A percentile compares a stretch with the other conserved stretches of the same genome.
These are phyloP conservation scores for Oplegnathus fasciatus DNA, from an alignment of 2,113 vertebrate species.

Conservation along the genomic window DNA sequence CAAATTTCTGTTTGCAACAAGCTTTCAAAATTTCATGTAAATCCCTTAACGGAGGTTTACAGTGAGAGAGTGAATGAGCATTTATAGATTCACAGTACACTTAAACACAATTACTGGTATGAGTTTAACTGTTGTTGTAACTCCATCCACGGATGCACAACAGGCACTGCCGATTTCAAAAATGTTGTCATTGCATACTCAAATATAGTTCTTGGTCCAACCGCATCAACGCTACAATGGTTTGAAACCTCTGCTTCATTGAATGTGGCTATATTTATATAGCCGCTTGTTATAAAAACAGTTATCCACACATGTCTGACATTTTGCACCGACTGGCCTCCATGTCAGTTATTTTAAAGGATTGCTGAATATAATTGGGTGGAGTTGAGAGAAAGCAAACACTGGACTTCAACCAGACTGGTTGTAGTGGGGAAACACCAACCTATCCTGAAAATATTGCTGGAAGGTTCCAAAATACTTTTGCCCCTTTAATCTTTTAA, in stretches of 20 bases:
- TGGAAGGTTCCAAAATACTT: neutral
- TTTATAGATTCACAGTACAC: neutral
- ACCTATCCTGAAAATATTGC: neutral
- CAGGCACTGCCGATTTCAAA: neutral
- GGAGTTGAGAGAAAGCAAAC: slow-evolving; percentile 11
- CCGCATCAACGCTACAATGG: neutral
- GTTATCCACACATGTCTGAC: slow-evolving; percentile 15
- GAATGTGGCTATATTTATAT: slow-evolving; percentile 37
- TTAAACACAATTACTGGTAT: neutral
- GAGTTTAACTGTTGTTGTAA: neutral
- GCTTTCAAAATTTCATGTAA: neutral
- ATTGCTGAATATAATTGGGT: neutral
- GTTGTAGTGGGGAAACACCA: neutral
- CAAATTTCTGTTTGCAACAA: neutral
- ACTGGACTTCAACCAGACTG: neutral
- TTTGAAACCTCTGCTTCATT: slow-evolving; percentile 1
- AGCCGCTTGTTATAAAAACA: slow-evolving; percentile 8
- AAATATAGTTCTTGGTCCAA: slow-evolving; percentile 2
- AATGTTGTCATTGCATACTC: slow-evolving; percentile 20
- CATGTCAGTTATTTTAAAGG: slow-evolving; percentile 17
- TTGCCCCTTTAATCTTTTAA: neutral
- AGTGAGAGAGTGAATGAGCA: neutral
- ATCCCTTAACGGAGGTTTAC: neutral
- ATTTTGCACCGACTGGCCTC: slow-evolving; percentile 6
- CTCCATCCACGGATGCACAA: neutral